Evolutionary conservation across 2,888 invertebrate species (phyloP), one percentile per base, ranked within the genome.

Genomic region (Macropis europaea): DNA sequence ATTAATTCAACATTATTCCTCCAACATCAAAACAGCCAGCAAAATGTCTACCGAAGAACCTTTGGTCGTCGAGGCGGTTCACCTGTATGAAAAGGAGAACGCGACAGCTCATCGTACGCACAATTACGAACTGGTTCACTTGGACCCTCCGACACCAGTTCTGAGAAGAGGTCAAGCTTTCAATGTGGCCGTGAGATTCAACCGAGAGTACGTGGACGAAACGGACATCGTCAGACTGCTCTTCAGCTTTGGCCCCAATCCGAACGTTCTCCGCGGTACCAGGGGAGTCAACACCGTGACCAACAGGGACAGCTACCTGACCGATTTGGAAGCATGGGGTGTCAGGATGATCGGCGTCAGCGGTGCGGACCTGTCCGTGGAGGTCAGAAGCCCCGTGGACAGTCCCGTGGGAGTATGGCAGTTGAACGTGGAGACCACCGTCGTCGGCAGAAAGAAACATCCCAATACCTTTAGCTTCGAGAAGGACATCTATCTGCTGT

Each of bases 81-180:
- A 94, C 83, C 92, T 95, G 81, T 94, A 94, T 85, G 93, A 94
- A 0, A 89, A 90, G 69, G 94, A 95, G 80, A 96, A 96, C 86
- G 93, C 94, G 0, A 91, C 91, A 50, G 88, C 91, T 0, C 95
- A 96, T 86, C 93, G 93, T 81, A 95, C 96, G 0, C 90, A 92
- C 68, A 93, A 93, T 81, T 96, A 91, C 84, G 95, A 95, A 85
- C 88, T 93, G 67, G 92, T 94, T 0, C 93, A 94, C 73, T 91
- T 92, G n/a, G 93, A 93, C 30, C 92, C 93, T 2, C 92, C 93
- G 0, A 92, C 92, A 0, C 92, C 95, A 0, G 92, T 96, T 19
- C 91, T 96, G 1, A 91, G 96, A 3, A 92, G 96, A 24, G 96
- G 95, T 0, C 93, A 94, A 83, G 92, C 93, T 0, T 96, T 96